Percentiles rank a stretch among this genome's conserved stretches.
Evolutionary conservation across 2,113 vertebrate species (phyloP).

Genomic region (Vicugna pacos): DNA sequence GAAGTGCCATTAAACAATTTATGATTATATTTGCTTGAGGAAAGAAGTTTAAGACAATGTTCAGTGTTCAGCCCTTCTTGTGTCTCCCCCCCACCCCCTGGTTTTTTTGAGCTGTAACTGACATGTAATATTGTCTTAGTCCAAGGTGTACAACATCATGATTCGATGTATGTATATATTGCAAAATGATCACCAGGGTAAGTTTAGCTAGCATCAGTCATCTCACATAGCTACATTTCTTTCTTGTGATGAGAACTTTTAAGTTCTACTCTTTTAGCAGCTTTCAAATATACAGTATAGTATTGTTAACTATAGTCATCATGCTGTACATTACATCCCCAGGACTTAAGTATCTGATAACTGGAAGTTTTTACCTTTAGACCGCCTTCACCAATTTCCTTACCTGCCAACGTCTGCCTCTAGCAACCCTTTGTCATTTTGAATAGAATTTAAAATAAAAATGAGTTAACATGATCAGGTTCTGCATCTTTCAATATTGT

Average conservation of each 20-base stretch:
- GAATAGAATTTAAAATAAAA: background rate
- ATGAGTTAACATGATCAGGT: background rate
- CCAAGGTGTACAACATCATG: background rate
- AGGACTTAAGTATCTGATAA: background rate
- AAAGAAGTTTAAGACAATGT: background rate
- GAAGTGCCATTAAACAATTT: slow-evolving; percentile 33
- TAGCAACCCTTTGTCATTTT: background rate
- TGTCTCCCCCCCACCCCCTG: no score
- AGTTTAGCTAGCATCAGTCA: background rate
- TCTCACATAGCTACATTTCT: background rate
- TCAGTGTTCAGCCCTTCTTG: background rate
- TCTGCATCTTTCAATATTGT: slow-evolving; percentile 17
- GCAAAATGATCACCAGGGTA: background rate
- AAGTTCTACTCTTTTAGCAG: background rate
- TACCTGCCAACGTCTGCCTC: background rate
- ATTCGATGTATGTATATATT: background rate
- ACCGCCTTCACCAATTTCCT: background rate
- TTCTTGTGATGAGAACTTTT: slow-evolving; percentile 18
- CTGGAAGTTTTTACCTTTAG: background rate
- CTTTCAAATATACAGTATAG: background rate
- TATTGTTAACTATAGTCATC: background rate
- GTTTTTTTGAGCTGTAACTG: background rate
- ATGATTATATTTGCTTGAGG: slow-evolving; percentile 12
- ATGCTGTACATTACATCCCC: background rate
- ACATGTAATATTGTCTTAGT: background rate